phyloP scores from a whole-genome alignment of 2,888 invertebrate species.

The Drosophila infuscata region DNA sequence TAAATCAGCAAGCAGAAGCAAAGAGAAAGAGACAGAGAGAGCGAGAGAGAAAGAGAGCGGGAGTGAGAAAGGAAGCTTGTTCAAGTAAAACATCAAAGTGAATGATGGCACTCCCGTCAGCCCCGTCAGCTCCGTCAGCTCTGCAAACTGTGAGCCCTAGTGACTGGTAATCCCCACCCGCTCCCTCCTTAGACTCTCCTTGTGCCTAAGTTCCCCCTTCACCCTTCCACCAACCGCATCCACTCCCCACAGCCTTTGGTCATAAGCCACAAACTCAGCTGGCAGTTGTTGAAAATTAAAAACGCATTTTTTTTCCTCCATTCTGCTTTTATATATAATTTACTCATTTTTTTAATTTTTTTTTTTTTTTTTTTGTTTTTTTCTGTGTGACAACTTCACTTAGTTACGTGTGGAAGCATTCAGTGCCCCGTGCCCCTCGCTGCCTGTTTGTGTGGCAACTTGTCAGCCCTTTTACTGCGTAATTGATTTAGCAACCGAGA shows the following conservation, averaged over 20 bases:
- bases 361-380: background rate
- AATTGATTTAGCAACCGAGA: constrained; percentile 72
- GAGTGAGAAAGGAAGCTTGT: constrained; percentile 6
- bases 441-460: constrained; percentile 38
- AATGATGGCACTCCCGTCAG: constrained; percentile 46
- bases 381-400: constrained; percentile 38
- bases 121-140: background rate
- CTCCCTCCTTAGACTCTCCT: background rate
- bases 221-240: background rate
- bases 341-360: constrained; percentile 9
- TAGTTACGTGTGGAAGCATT: constrained; percentile 34
- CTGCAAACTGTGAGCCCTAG: constrained; percentile 29
- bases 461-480: constrained; percentile 74
- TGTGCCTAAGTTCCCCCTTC: background rate
- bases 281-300: constrained; percentile 61
- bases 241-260: constrained; percentile 4
- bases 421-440: background rate
- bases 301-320: constrained; percentile 50
- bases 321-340: background rate
- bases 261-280: constrained; percentile 48
- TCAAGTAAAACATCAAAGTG: constrained; percentile 75
- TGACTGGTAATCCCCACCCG: constrained; percentile 33
- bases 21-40: background rate
- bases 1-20: constrained; percentile 58
- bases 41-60: no score